Conservation (phyloP, 2,888 invertebrate genomes). For the Drosophila falleni region DNA sequence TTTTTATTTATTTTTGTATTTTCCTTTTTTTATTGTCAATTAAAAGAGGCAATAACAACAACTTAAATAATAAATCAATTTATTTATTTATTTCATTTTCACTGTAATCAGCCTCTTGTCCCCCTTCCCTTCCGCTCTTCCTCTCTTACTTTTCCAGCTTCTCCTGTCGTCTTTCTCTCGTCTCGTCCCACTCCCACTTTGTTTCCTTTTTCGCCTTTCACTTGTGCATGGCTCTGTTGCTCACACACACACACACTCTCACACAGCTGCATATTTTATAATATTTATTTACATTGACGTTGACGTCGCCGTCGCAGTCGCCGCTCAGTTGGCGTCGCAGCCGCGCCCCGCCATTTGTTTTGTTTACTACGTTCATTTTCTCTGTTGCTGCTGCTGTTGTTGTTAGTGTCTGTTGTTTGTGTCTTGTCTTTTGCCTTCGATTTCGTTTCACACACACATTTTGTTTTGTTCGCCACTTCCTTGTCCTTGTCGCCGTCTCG, state of each 20-base stretch:
- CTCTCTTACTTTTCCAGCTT: neutral
- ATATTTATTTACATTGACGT: constrained; percentile 72
- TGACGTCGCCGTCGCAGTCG: constrained; percentile 41
- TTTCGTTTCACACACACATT: constrained; percentile 54
- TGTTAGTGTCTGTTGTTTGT: constrained; percentile 59
- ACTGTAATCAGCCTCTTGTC: constrained; percentile 47
- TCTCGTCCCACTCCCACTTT: constrained; percentile 44
- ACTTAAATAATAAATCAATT: constrained; percentile 65
- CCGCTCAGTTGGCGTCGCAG: constrained; percentile 23
- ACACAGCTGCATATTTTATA: constrained; percentile 65
- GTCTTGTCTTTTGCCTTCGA: constrained; percentile 62
- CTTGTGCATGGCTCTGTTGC: constrained; percentile 71
- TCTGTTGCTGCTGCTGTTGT: constrained; percentile 32
- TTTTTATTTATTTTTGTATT: constrained; percentile 19
- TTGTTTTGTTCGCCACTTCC: constrained; percentile 69
- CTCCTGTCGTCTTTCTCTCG: constrained; percentile 20
- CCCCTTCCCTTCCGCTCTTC: neutral
- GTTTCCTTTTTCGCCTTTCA: constrained; percentile 70
- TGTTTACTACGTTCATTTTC: constrained; percentile 58
- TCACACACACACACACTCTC: constrained; percentile 32
- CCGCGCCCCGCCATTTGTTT: constrained; percentile 64
- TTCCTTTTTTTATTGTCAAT: constrained; percentile 59
- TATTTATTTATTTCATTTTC: constrained; percentile 71
- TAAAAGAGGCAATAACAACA: constrained; percentile 38
- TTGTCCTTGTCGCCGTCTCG: constrained; percentile 55